These are phyloP conservation scores for Drosophila watanabei DNA, from an alignment of 1,140 invertebrate genomes.

Conservation along the genomic window DNA sequence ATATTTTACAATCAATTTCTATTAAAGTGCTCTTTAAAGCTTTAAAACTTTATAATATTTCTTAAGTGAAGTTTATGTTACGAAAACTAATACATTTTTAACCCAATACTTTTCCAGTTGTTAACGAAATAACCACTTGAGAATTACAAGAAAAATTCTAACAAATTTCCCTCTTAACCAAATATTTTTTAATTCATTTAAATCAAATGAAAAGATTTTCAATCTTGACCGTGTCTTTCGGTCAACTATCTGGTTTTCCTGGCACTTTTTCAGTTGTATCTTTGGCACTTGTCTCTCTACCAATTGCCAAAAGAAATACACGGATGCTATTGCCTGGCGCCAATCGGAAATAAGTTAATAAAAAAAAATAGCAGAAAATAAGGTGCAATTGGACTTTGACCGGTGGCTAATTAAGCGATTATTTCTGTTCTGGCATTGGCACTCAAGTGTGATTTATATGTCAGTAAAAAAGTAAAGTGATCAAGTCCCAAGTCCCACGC, in stretches of 20 bases:
- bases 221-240: background rate
- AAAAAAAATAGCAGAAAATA: background rate
- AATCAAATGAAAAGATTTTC: background rate
- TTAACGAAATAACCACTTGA: background rate
- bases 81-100: background rate
- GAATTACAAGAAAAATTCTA: background rate
- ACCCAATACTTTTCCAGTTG: background rate
- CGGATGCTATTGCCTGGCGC: slow-evolving; percentile 16
- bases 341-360: slow-evolving; percentile 7
- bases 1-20: background rate
- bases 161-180: background rate
- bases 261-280: background rate
- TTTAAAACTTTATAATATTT: background rate
- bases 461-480: too few relatives aligned
- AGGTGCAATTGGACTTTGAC: slow-evolving; percentile 51
- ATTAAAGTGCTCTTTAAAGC: background rate
- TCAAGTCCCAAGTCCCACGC: slow-evolving; percentile 45
- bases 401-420: slow-evolving; percentile 67
- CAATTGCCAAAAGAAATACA: slow-evolving; percentile 27
- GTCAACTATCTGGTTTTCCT: background rate
- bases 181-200: background rate
- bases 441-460: slow-evolving; percentile 81
- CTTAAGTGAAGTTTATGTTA: background rate
- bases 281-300: background rate
- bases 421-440: slow-evolving; percentile 57